phyloP scores from a whole-genome alignment of 92 coral and sea anemone species.

The Porites divaricata region DNA sequence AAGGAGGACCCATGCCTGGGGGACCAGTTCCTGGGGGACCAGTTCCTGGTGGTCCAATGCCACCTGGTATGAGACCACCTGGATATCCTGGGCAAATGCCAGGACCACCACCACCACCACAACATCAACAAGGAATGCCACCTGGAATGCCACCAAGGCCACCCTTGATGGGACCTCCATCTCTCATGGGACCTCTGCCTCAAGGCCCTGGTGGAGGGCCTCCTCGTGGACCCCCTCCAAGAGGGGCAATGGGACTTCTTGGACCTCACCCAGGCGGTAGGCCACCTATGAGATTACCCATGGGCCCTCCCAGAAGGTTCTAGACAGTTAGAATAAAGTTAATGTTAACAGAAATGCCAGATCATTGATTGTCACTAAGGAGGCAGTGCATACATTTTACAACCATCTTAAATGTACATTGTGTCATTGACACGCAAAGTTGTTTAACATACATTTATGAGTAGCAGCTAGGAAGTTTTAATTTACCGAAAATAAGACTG shows the following conservation, averaged over 20 bases:
- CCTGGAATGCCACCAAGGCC: conserved; percentile 84
- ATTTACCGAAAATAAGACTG: not conserved
- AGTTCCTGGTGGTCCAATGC: conserved; percentile 49
- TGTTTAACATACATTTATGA: not conserved
- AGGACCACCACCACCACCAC: conserved; percentile 46
- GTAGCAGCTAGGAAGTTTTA: too few species aligned
- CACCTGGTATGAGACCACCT: conserved; percentile 55
- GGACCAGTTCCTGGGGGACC: conserved; percentile 47
- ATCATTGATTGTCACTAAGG: not conserved
- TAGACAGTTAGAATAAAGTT: not conserved
- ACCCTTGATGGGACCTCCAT: conserved; percentile 64
- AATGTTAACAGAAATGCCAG: conserved; percentile 31
- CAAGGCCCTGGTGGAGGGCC: conserved; percentile 52
- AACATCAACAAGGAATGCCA: conserved; percentile 77
- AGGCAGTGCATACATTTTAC: too few species aligned
- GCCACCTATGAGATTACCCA: conserved; percentile 59
- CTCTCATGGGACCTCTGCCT: conserved; percentile 59
- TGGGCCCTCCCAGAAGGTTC: conserved; percentile 60
- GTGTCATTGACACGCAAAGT: too few species aligned
- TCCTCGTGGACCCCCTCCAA: conserved; percentile 47
- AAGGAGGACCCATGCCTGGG: conserved; percentile 48
- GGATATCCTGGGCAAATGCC: conserved; percentile 68
- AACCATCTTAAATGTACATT: too few species aligned
- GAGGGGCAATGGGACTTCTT: conserved; percentile 47
- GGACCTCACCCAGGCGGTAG: conserved; percentile 73